Evolutionary conservation across 2,888 invertebrate species (phyloP).

Genomic region (Slavum lentiscoides): DNA sequence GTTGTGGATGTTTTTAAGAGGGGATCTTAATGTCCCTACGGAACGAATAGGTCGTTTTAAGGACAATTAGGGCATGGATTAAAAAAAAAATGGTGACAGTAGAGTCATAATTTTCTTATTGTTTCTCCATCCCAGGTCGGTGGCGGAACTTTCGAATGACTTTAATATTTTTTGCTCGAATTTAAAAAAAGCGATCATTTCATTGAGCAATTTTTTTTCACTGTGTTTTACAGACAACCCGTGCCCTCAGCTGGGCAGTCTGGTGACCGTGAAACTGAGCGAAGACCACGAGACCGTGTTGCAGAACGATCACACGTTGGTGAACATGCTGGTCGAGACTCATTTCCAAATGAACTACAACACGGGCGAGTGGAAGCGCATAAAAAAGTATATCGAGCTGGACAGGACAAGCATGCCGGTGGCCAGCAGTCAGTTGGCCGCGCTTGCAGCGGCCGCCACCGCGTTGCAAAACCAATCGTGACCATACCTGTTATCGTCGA

Average conservation of each 20-base stretch:
- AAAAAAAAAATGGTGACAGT: no score
- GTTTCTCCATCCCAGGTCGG: no score
- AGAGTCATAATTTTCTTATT: no score
- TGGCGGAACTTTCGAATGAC: no score
- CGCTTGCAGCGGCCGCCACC: conserved; percentile 54
- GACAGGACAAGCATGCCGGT: conserved; percentile 54
- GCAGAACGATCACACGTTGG: conserved; percentile 80
- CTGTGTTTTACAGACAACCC: conserved; percentile 75
- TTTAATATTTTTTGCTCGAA: no score
- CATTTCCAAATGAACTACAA: conserved; percentile 99
- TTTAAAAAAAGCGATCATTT: no score
- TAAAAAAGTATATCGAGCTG: conserved; percentile 70
- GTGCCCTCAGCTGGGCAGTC: conserved; percentile 94
- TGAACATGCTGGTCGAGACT: conserved; percentile 83
- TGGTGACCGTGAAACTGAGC: conserved; percentile 92
- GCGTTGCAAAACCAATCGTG: conserved; percentile 50
- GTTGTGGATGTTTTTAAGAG: no score
- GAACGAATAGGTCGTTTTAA: no score
- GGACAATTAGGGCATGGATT: no score
- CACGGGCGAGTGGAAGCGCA: conserved; percentile 94
- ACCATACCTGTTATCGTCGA: not conserved
- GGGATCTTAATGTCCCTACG: no score
- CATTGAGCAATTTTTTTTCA: no score
- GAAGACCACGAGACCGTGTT: conserved; percentile 87
- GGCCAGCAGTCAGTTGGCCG: conserved; percentile 51